phyloP scores from a whole-genome alignment of 1,140 invertebrate genomes.

The Papilio polytes region DNA sequence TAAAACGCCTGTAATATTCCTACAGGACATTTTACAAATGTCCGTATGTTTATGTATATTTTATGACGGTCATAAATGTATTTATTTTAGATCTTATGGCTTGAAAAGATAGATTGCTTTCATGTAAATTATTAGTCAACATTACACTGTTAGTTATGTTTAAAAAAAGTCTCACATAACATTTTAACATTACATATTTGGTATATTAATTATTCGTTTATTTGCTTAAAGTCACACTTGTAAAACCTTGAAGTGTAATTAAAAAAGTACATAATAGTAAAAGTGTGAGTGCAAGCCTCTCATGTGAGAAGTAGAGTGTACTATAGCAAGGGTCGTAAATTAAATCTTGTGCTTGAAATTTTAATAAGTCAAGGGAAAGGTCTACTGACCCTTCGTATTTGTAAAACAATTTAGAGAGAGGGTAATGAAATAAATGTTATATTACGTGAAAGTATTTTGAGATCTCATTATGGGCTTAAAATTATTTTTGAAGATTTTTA shows the following conservation, averaged over 20 bases:
- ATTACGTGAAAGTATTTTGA: neutral
- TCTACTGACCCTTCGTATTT: constrained; percentile 3
- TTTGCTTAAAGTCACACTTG: neutral
- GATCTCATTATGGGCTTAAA: neutral
- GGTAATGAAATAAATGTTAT: neutral
- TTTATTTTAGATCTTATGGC: no score
- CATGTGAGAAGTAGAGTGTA: neutral
- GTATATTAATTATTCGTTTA: neutral
- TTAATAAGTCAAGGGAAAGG: constrained; percentile 18
- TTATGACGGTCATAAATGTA: neutral
- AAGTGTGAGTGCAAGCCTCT: constrained; percentile 8
- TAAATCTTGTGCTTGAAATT: constrained; percentile 22
- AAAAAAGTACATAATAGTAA: constrained; percentile 13
- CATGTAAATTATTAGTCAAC: no score
- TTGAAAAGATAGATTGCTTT: no score
- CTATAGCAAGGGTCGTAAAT: neutral
- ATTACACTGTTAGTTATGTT: no score
- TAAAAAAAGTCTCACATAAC: no score
- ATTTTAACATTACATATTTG: no score
- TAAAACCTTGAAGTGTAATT: constrained; percentile 22
- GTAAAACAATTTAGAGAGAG: neutral
- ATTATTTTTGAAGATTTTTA: neutral
- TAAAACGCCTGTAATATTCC: constrained; percentile 8
- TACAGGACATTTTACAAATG: constrained; percentile 7
- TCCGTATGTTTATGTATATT: neutral